Base-by-base conservation (phyloP, 2,113 vertebrate genomes). In the Bucco capensis region DNA sequence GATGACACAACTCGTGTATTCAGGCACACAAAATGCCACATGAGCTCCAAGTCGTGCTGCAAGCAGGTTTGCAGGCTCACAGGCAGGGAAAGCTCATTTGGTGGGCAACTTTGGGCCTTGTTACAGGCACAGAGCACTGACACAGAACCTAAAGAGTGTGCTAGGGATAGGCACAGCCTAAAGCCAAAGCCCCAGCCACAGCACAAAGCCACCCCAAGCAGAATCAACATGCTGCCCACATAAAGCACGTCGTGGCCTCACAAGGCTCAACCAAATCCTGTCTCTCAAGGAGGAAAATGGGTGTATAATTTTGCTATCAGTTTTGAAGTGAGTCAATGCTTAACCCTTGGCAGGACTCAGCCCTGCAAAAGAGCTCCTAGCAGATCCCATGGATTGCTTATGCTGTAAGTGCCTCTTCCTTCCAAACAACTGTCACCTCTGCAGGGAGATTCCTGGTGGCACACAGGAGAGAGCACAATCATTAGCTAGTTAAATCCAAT, bases 401-500 rank as follows among this genome's bases (percentile, higher is more conserved):
- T 0, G 6, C n/a, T 58, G 40, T 74, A 15, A 57, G 60, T 46
- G 81, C 89, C 67, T 35, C 0, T 42, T 17, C 50, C 37, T 74
- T 66, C 47, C 23, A 30, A 90, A 85, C 74, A 76, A 31, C 8
- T 33, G 50, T 85, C 92, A 94, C 84, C 56, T 80, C 78, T 49
- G 51, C 84, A 30, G 77, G 0, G 0, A 19, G 14, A 50, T n/a
- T 74, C 44, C 81, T 56, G 1, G 0, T 35, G 7, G 78, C 50
- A n/a, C 2, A 1, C 85, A 4, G 42, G 77, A 93, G 71, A 85
- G 91, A 71, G 81, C 49, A 91, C 74, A 94, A 85, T 90, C 87
- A 92, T 81, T 88, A 88, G 93, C 78, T 94, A 93, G 91, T 94
- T 97, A 96, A 92, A 94, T 97, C 94, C 90, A 92, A 95, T 90